Evolutionary conservation across 2,888 invertebrate genomes (phyloP), one percentile per base, ranked within the genome.

Genomic region (Spilosoma lubricipeda): DNA sequence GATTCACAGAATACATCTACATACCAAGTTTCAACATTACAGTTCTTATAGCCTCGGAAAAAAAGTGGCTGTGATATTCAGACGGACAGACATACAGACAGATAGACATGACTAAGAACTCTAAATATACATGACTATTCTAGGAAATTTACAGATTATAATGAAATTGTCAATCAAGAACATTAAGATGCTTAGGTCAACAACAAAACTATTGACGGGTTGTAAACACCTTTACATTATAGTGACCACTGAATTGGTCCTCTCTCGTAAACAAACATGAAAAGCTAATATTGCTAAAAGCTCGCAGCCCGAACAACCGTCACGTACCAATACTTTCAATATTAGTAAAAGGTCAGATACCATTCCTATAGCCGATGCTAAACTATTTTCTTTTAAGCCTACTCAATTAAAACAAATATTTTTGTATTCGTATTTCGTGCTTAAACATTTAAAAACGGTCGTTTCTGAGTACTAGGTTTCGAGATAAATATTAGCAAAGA

Each of bases 261-360:
- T 80, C 80, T 81, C 74, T 77, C 74, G 71, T 77, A 73, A 82
- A 81, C 80, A 86, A 86, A 87, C 81, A 80, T 80, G 75, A 79
- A 78, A 78, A 56, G 81, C 80, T 86, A 85, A 86, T 87, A 87
- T 82, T 70, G 77, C 80, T 87, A 87, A 87, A 87, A 87, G 87
- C 85, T 73, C 52, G 70, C 72, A 72, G 73, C 79, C 72, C 75
- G 74, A 81, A 72, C 79, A 76, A 75, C 30, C 74, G 82, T 82
- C 85, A 84, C 86, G 86, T 80, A 78, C 80, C 73, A 27, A 67
- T 39, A 80, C 73, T 83, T 84, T 80, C 82, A 86, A 87, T 87
- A 87, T 85, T 79, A 77, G 78, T 81, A 77, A 82, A 80, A 84
- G 84, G 78, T 74, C 42, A 67, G 67, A 23, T 76, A 72, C 63